Evolutionary conservation across 2,113 vertebrate genomes (phyloP).

Genomic region (Amblyornis subalaris): DNA sequence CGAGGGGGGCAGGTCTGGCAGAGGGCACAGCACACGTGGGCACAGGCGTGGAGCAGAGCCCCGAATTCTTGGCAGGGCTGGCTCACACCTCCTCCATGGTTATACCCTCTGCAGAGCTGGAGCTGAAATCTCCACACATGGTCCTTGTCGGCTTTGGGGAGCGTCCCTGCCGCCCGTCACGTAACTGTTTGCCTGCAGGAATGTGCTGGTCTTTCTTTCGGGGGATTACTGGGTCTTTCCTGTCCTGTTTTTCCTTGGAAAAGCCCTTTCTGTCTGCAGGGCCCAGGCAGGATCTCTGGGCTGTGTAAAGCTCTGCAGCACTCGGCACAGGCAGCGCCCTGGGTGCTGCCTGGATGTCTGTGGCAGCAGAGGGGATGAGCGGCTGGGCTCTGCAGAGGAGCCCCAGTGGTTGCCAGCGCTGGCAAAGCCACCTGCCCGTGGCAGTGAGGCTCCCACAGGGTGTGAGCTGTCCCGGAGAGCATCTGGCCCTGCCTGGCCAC

Average conservation of each 20-base stretch:
- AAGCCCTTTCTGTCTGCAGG: slow-evolving; percentile 24
- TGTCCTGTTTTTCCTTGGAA: slow-evolving; percentile 53
- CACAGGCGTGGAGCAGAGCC: background rate
- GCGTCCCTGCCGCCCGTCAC: slow-evolving; percentile 74
- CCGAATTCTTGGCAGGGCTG: background rate
- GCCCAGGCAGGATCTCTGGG: background rate
- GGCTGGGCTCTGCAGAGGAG: background rate
- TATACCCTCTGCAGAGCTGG: background rate
- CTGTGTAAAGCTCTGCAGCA: background rate
- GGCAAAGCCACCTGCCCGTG: background rate
- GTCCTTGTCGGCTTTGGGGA: slow-evolving; percentile 63
- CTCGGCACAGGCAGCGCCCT: background rate
- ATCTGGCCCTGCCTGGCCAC: background rate
- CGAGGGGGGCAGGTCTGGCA: background rate
- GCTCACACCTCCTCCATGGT: background rate
- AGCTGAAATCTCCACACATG: slow-evolving; percentile 70
- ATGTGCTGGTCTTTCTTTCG: slow-evolving; percentile 70
- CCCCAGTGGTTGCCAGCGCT: background rate
- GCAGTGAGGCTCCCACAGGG: background rate
- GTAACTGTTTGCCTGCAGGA: slow-evolving; percentile 73
- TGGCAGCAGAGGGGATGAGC: background rate
- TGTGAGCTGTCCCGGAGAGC: background rate
- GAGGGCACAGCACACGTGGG: background rate
- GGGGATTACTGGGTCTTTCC: slow-evolving; percentile 60
- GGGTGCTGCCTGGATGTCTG: background rate